Base-by-base conservation (phyloP, 2,797 vertebrate species). In the Gymnothorax reevesii region DNA sequence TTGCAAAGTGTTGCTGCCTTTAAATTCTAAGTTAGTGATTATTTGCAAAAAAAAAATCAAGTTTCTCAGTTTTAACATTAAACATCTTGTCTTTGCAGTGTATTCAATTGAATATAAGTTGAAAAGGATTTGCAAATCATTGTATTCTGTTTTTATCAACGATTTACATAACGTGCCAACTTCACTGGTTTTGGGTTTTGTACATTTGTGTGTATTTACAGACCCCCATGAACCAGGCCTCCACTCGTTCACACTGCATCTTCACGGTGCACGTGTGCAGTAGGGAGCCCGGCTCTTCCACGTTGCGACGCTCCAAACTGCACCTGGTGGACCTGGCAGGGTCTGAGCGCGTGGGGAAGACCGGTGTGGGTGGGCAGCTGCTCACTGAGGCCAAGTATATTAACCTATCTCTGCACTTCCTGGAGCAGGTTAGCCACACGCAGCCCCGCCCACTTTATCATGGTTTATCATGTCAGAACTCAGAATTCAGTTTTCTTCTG, bases 211-310 rank as follows among this genome's bases (percentile, higher is more conserved):
- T 84, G 27, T 69, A 90, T 84, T 84, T 87, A 60, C 88, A 99
- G 99, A 99, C 98, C 82, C 99, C 98, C 6, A 97, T 97, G 97
- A 99, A 99, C 91, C 96, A 98, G 94, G 97, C 98, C 0, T 99
- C 98, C 83, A 98, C 97, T 0, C 97, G 99, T 13, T 99, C 99
- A 82, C 98, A 99, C 93, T 99, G 98, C 88, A 97, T 99, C 91
- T 99, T 99, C 93, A 99, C 98, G 0, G 90, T 99, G 91, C 97
- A 99, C 89, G 88, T 99, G 90, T 97, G 97, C 86, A 96, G 97
- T 88, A 97, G 97, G 22, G 97, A 98, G 83, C 97, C 97, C 0
- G 98, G 98, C 77, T 98, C 97, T 9, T 95, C 96, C 86, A 97
- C 93, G 0, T 42, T 99, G 85, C 94, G 92, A 0, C 96, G 91